A percentile compares a stretch with the other conserved stretches of the same genome.
Conservation (phyloP, 2,113 vertebrate species). For the Amphiprion percula region DNA sequence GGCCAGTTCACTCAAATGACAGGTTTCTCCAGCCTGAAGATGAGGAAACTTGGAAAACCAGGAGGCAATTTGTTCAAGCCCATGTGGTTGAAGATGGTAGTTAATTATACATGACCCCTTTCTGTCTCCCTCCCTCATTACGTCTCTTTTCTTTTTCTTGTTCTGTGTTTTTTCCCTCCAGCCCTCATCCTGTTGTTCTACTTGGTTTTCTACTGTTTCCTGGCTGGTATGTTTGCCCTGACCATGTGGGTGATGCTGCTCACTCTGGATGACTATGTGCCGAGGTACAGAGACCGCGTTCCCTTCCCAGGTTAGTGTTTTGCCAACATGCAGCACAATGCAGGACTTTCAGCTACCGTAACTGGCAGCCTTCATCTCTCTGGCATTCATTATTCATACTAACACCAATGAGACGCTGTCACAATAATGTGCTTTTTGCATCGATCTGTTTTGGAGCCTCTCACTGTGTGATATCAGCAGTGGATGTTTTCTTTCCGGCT, state of each 20-base stretch:
- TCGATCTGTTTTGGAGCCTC: constrained; percentile 64
- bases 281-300: constrained; percentile 93
- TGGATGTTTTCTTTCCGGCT: background rate
- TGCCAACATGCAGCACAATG: background rate
- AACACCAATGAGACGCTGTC: constrained; percentile 27
- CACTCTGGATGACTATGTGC: constrained; percentile 91
- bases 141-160: constrained; percentile 19
- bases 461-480: constrained; percentile 33
- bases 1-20: constrained; percentile 20
- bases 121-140: constrained; percentile 13
- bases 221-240: constrained; percentile 94
- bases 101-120: constrained; percentile 46
- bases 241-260: constrained; percentile 99
- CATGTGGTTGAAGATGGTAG: background rate
- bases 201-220: constrained; percentile 95
- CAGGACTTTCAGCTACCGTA: constrained; percentile 5
- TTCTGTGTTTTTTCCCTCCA: constrained; percentile 66
- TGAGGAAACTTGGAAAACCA: background rate
- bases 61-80: background rate
- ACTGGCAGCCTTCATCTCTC: constrained; percentile 32
- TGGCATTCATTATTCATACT: constrained; percentile 70
- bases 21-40: background rate
- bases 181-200: constrained; percentile 96
- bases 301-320: constrained; percentile 89
- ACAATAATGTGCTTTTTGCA: constrained; percentile 55